Conservation (phyloP, 2,797 vertebrate genomes). For the Mycteria americana region DNA sequence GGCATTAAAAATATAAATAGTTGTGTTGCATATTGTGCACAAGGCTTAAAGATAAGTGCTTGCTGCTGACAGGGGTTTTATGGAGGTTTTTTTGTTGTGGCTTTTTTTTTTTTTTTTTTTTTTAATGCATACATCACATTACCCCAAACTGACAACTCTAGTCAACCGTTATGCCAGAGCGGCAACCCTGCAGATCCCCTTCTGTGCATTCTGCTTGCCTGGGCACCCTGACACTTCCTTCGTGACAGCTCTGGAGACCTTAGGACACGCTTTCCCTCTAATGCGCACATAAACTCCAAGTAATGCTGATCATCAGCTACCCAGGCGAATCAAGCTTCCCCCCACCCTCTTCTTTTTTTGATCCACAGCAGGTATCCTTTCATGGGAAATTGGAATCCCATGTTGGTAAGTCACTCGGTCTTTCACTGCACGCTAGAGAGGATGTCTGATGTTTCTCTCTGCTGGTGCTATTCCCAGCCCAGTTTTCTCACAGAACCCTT, state of each 20-base stretch:
- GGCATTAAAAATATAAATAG: not conserved
- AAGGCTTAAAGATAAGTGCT: not conserved
- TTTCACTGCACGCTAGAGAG: not conserved
- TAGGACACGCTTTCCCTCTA: not conserved
- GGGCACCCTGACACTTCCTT: conserved; percentile 46
- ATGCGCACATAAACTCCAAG: not conserved
- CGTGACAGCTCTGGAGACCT: conserved; percentile 31
- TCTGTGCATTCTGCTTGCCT: conserved; percentile 57
- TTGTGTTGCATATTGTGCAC: not conserved
- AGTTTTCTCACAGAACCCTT: not conserved
- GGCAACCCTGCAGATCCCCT: conserved; percentile 23
- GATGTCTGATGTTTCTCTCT: conserved; percentile 10
- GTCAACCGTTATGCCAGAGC: not conserved
- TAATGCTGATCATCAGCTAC: not conserved
- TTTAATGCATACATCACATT: conserved; percentile 29
- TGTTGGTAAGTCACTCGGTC: not conserved
- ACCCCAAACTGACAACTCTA: conserved; percentile 42
- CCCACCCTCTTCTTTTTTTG: fast-evolving
- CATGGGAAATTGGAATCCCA: not conserved
- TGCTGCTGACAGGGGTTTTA: not conserved
- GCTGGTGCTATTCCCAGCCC: not conserved
- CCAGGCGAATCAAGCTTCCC: not conserved
- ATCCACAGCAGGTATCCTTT: conserved; percentile 3
- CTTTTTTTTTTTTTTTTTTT: not conserved
- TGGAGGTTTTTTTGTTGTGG: not conserved